phyloP scores from a whole-genome alignment of 2,113 vertebrate species.

The Dasyornis broadbenti region DNA sequence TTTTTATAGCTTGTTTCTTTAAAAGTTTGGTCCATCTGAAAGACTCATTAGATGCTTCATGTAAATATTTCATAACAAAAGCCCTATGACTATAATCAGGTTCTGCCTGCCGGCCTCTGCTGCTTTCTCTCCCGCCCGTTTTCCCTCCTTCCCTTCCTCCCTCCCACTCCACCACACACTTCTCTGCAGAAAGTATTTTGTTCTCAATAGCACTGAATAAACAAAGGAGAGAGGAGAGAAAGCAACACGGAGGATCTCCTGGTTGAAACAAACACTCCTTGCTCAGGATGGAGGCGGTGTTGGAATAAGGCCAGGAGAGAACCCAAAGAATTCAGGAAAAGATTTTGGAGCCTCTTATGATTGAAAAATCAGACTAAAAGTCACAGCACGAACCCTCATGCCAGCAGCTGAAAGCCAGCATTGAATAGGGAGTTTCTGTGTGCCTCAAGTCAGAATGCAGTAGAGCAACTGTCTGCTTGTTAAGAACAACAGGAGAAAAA shows the following conservation, averaged over 20 bases:
- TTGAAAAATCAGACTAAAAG: constrained; percentile 43
- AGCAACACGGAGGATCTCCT: not conserved
- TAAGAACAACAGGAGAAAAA: not conserved
- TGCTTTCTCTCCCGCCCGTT: not conserved
- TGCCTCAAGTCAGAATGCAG: not conserved
- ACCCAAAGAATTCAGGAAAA: constrained; percentile 25
- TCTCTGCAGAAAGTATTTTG: not conserved
- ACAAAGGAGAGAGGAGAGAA: not conserved
- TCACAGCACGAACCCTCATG: not conserved
- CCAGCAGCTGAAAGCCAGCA: not conserved
- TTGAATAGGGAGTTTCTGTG: not conserved
- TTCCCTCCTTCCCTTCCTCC: not conserved
- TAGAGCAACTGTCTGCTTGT: not conserved
- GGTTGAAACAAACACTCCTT: not conserved
- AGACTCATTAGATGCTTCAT: not conserved
- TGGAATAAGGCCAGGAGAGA: constrained; percentile 5
- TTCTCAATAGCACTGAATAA: not conserved
- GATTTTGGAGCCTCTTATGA: constrained; percentile 9
- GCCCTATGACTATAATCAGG: not conserved
- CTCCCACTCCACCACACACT: not conserved
- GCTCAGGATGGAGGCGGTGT: not conserved
- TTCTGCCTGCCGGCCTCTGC: not conserved
- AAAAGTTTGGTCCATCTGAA: constrained; percentile 23
- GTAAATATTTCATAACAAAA: constrained; percentile 33
- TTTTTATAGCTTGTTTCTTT: constrained; percentile 26